Evolutionary conservation across 2,888 invertebrate genomes (phyloP).

Genomic region (Sesia apiformis): DNA sequence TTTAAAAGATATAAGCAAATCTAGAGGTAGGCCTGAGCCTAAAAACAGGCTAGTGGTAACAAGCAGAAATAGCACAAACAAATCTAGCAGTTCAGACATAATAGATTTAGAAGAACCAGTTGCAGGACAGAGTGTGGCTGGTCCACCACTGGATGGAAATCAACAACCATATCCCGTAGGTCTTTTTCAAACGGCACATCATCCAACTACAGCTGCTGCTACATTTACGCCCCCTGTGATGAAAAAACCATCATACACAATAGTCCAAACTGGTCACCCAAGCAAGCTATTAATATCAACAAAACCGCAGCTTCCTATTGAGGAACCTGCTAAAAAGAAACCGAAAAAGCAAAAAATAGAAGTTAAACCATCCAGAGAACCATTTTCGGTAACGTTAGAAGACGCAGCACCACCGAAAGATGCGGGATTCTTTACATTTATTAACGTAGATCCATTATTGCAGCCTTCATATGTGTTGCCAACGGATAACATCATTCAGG

Average conservation of each 20-base stretch:
- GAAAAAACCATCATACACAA: slow-evolving; percentile 62
- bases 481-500: slow-evolving; percentile 58
- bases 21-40: no score
- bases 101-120: slow-evolving; percentile 22
- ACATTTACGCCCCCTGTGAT: slow-evolving; percentile 47
- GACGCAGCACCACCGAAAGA: slow-evolving; percentile 36
- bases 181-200: slow-evolving; percentile 45
- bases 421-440: slow-evolving; percentile 52
- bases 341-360: slow-evolving; percentile 26
- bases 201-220: slow-evolving; percentile 14
- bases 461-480: slow-evolving; percentile 62
- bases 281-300: slow-evolving; percentile 63
- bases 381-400: slow-evolving; percentile 38
- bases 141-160: not conserved
- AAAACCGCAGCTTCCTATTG: slow-evolving; percentile 31
- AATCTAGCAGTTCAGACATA: slow-evolving; percentile 12
- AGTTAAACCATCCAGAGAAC: slow-evolving; percentile 18
- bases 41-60: not conserved
- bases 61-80: not conserved
- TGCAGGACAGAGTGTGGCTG: no score
- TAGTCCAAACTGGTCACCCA: slow-evolving; percentile 60
- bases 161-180: slow-evolving; percentile 58
- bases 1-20: no score
- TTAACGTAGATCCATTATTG: slow-evolving; percentile 59
- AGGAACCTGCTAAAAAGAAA: slow-evolving; percentile 35